Percentiles rank a stretch among this genome's conserved stretches.
phyloP scores from a whole-genome alignment of 1,140 invertebrate genomes.

The Achroia grisella region DNA sequence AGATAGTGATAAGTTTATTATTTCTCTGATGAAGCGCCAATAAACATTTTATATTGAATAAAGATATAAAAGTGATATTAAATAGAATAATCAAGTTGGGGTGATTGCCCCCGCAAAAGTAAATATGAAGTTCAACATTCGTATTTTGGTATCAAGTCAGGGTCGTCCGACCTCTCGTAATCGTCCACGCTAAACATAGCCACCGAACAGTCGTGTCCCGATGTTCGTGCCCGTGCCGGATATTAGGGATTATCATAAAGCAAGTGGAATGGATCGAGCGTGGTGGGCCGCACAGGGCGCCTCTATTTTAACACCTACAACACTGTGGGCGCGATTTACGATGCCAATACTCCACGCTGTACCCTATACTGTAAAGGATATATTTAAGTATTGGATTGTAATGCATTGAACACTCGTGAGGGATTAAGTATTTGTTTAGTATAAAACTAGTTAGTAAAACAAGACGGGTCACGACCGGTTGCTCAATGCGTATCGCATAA shows the following conservation, averaged over 20 bases:
- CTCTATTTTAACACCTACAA: slow-evolving; percentile 66
- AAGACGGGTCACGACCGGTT: too few relatives aligned
- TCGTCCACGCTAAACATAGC: slow-evolving; percentile 34
- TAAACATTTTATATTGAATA: too few relatives aligned
- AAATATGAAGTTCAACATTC: too few relatives aligned
- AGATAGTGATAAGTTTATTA: too few relatives aligned
- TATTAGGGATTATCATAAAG: slow-evolving; percentile 67
- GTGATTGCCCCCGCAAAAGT: too few relatives aligned
- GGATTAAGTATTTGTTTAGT: slow-evolving; percentile 3
- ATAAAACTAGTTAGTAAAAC: background rate
- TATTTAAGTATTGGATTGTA: slow-evolving; percentile 21
- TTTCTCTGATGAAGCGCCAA: too few relatives aligned
- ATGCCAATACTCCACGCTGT: slow-evolving; percentile 17
- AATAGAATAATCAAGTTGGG: too few relatives aligned
- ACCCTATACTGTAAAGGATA: slow-evolving; percentile 11
- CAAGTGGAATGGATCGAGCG: slow-evolving; percentile 54
- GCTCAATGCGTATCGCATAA: too few relatives aligned
- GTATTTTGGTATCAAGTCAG: too few relatives aligned
- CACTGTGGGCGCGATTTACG: slow-evolving; percentile 60
- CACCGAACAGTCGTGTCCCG: background rate
- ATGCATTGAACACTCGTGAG: slow-evolving; percentile 3
- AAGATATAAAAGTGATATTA: too few relatives aligned
- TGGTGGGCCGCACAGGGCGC: slow-evolving; percentile 53
- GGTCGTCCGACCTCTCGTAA: slow-evolving; percentile 3
- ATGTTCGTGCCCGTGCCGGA: slow-evolving; percentile 34